Evolutionary conservation across 1,140 invertebrate genomes (phyloP).

Genomic region (Diuraphis noxia): DNA sequence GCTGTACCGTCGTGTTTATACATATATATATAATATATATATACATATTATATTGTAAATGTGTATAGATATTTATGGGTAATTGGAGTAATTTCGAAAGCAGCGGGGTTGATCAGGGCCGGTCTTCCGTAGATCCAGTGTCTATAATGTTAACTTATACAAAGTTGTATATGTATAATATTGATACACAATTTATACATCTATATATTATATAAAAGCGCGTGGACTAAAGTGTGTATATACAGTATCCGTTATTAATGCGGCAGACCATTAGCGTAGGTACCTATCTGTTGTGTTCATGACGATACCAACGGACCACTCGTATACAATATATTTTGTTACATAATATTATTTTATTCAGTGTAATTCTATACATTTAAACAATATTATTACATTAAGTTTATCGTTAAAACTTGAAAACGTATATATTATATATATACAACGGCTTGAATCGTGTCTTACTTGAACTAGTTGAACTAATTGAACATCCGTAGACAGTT

Average conservation of each 20-base stretch:
- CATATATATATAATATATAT: background rate
- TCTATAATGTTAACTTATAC: background rate
- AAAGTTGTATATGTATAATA: background rate
- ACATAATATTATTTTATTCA: too few species aligned
- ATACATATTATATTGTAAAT: background rate
- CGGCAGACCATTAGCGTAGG: slow-evolving; percentile 20
- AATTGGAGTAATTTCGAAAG: slow-evolving; percentile 30
- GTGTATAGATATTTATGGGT: background rate
- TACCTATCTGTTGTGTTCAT: background rate
- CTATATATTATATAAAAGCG: background rate
- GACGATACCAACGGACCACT: background rate
- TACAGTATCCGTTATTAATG: background rate
- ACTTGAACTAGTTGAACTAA: too few species aligned
- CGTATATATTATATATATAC: too few species aligned
- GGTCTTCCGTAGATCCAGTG: background rate
- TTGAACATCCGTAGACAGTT: too few species aligned
- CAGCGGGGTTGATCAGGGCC: background rate
- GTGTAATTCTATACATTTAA: too few species aligned
- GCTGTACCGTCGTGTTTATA: background rate
- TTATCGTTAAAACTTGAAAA: too few species aligned
- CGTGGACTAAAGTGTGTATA: background rate
- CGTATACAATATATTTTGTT: too few species aligned
- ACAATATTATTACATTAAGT: too few species aligned
- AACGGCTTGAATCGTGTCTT: too few species aligned
- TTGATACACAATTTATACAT: background rate